Percentiles rank a stretch among this genome's conserved stretches.
phyloP scores from a whole-genome alignment of 2,113 vertebrate genomes.

The pig (Sus scrofa) region T2T-Sscrofa CM000820.6:31023501-31024000 shows the following conservation, averaged over 20 bases:
- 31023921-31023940: background rate
- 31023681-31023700: background rate
- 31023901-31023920: background rate
- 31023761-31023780: background rate
- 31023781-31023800: background rate
- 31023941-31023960: background rate
- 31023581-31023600: background rate
- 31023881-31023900: background rate
- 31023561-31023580: background rate
- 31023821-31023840: background rate
- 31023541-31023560: background rate
- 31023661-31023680: background rate
- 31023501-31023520: background rate
- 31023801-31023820: background rate
- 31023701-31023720: background rate
- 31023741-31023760: background rate
- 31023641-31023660: background rate
- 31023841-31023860: background rate
- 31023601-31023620: background rate
- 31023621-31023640: background rate
- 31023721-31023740: background rate
- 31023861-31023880: conserved; percentile 11
- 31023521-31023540: background rate
- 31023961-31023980: conserved; percentile 43
- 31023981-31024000: conserved; percentile 1